These are phyloP conservation scores for Tinamus guttatus DNA, from an alignment of 2,113 vertebrate species.

Conservation along the genomic window DNA sequence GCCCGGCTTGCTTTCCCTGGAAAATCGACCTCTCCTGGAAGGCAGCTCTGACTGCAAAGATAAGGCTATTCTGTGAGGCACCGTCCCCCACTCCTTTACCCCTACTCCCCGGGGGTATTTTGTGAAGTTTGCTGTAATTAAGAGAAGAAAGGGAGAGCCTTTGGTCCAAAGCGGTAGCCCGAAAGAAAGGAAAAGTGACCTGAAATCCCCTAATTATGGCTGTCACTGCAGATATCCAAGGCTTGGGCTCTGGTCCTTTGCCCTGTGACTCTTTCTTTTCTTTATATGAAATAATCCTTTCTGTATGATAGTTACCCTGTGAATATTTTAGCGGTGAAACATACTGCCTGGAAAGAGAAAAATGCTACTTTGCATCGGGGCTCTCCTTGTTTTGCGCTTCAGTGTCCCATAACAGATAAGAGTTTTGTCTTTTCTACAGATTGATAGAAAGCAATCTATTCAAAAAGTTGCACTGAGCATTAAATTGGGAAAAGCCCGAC, in stretches of 20 bases:
- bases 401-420: background rate
- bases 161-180: constrained; percentile 46
- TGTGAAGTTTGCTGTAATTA: constrained; percentile 60
- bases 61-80: constrained; percentile 40
- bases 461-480: background rate
- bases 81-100: background rate
- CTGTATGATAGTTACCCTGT: constrained; percentile 8
- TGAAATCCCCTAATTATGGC: constrained; percentile 39
- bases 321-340: background rate
- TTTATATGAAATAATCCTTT: background rate
- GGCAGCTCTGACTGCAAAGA: constrained; percentile 22
- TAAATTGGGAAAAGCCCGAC: background rate
- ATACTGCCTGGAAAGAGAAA: background rate
- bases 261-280: background rate
- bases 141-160: constrained; percentile 49
- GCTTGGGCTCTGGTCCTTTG: background rate
- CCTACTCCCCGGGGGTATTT: constrained; percentile 45
- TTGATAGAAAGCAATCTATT: background rate
- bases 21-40: background rate
- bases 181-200: constrained; percentile 60
- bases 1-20: background rate
- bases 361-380: background rate
- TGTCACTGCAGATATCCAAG: constrained; percentile 18
- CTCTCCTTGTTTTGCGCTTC: background rate
- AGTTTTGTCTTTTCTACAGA: background rate